Percentiles rank a stretch among this genome's conserved stretches.
These are phyloP conservation scores for Phylloscopus trochiloides DNA, from an alignment of 2,113 vertebrate genomes.

Conservation along the genomic window DNA sequence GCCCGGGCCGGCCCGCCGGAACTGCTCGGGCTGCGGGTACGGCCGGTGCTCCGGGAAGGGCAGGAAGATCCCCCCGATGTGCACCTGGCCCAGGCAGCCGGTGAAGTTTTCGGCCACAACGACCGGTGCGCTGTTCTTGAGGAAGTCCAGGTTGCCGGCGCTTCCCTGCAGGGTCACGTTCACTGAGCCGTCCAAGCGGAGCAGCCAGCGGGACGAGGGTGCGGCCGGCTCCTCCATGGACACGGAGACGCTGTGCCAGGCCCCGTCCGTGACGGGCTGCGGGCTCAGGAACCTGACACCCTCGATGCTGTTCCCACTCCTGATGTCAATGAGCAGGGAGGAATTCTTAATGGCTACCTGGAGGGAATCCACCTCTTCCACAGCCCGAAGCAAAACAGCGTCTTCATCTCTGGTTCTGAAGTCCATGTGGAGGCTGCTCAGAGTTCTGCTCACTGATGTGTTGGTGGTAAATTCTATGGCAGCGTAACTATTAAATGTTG, in stretches of 20 bases:
- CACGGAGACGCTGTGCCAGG: slow-evolving; percentile 84
- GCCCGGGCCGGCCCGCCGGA: slow-evolving; percentile 49
- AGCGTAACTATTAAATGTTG: slow-evolving; percentile 78
- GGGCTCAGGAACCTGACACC: slow-evolving; percentile 73
- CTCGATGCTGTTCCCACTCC: slow-evolving; percentile 72
- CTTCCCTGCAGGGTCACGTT: slow-evolving; percentile 61
- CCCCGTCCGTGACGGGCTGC: slow-evolving; percentile 77
- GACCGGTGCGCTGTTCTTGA: slow-evolving; percentile 68
- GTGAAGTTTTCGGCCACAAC: slow-evolving; percentile 86
- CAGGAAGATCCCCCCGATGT: slow-evolving; percentile 84
- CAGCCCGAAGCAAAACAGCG: slow-evolving; percentile 77
- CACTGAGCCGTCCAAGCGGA: slow-evolving; percentile 73
- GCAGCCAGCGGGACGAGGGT: slow-evolving; percentile 74
- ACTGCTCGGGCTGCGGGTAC: slow-evolving; percentile 72
- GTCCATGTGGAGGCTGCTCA: slow-evolving; percentile 78
- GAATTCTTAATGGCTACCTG: slow-evolving; percentile 83
- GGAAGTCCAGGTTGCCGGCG: slow-evolving; percentile 80
- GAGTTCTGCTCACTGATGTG: slow-evolving; percentile 58
- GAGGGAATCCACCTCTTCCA: slow-evolving; percentile 68
- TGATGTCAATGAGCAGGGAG: slow-evolving; percentile 78
- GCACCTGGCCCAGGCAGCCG: slow-evolving; percentile 86
- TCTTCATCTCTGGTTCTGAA: slow-evolving; percentile 85
- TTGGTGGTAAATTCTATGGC: slow-evolving; percentile 75
- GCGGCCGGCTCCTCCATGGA: slow-evolving; percentile 71
- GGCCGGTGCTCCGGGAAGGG: slow-evolving; percentile 67